Conservation (phyloP, 2,113 vertebrate genomes). For the Ceyx margarethae region DNA sequence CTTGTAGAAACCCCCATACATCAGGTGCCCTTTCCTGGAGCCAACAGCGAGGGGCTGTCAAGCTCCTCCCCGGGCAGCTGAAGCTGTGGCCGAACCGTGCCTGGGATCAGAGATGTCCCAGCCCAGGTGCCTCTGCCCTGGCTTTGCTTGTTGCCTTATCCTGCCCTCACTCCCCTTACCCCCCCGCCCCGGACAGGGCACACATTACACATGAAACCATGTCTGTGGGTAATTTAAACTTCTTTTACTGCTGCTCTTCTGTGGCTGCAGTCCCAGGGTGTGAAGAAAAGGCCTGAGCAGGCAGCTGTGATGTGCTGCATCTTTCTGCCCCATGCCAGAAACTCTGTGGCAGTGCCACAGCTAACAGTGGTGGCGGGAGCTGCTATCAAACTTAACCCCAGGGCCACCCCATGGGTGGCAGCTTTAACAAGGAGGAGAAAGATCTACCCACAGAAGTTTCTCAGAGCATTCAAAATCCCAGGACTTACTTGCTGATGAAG, state of each 20-base stretch:
- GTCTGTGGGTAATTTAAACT: neutral
- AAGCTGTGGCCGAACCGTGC: accelerated
- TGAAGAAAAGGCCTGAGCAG: neutral
- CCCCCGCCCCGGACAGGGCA: neutral
- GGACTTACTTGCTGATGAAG: neutral
- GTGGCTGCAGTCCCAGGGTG: neutral
- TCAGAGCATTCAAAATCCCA: accelerated
- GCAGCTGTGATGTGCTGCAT: neutral
- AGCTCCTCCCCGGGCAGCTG: neutral
- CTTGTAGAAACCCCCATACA: accelerated
- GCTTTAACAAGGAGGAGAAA: neutral
- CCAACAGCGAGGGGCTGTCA: accelerated
- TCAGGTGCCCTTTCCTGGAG: neutral
- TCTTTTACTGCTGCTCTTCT: neutral
- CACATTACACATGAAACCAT: neutral
- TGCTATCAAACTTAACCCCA: neutral
- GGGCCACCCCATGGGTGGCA: neutral
- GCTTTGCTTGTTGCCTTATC: neutral
- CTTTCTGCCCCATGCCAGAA: neutral
- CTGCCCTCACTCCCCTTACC: neutral
- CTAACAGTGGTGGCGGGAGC: neutral
- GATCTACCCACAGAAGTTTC: neutral
- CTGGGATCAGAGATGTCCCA: neutral
- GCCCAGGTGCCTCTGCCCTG: accelerated
- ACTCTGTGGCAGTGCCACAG: accelerated